Evolutionary conservation across 2,888 invertebrate species (phyloP).

Genomic region (Stegophylla sp.): DNA sequence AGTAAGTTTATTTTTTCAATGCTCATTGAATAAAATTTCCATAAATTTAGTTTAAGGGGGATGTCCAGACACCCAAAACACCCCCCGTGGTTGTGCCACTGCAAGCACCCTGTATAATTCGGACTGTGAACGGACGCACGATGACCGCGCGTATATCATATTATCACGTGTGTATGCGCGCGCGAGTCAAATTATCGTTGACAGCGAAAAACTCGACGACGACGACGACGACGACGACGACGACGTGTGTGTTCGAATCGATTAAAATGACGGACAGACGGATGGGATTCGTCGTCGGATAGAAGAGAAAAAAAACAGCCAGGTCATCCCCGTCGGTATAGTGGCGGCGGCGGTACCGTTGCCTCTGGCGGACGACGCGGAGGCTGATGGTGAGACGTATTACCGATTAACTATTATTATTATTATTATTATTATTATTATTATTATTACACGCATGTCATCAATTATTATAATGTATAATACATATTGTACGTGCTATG

Average conservation of each 20-base stretch:
- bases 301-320: neutral
- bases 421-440: constrained; percentile 2
- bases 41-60: too few relatives aligned
- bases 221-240: neutral
- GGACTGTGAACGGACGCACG: too few relatives aligned
- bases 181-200: neutral
- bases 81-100: too few relatives aligned
- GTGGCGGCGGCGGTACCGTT: neutral
- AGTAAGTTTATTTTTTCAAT: too few relatives aligned
- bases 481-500: too few relatives aligned
- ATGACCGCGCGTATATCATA: too few relatives aligned
- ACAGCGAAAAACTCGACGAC: neutral
- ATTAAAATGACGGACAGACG: too few relatives aligned
- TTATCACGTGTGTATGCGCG: too few relatives aligned
- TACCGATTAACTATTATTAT: neutral
- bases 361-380: neutral
- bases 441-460: constrained; percentile 13
- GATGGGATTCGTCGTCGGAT: neutral
- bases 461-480: neutral
- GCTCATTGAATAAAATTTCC: too few relatives aligned
- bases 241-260: neutral
- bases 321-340: neutral
- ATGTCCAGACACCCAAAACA: too few relatives aligned
- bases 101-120: too few relatives aligned
- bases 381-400: neutral